A percentile compares a stretch with the other conserved stretches of the same genome.
Evolutionary conservation across 2,888 invertebrate species (phyloP).

Genomic region (Synanthedon formicaeformis): DNA sequence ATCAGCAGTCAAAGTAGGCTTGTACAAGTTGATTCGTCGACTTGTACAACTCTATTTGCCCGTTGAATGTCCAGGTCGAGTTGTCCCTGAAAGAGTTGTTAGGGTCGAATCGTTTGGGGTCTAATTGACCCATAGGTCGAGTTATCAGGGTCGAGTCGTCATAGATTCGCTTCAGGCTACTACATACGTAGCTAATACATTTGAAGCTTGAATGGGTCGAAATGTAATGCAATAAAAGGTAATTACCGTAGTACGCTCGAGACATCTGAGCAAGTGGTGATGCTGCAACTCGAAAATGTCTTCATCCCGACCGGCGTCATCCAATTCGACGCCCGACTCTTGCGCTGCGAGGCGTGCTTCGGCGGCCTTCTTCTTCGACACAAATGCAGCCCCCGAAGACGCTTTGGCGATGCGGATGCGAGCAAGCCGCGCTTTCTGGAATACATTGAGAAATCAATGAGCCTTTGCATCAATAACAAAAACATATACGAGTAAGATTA

Average conservation of each 20-base stretch:
- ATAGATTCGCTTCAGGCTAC: background rate
- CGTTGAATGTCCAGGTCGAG: too few relatives aligned
- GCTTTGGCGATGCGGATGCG: conserved; percentile 99
- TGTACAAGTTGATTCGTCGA: too few relatives aligned
- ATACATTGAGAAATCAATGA: conserved; percentile 15
- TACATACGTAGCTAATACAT: too few relatives aligned
- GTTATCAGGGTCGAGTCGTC: too few relatives aligned
- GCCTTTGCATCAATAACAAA: too few relatives aligned
- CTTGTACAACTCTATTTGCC: too few relatives aligned
- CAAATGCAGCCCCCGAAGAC: conserved; percentile 98
- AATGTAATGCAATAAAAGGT: background rate
- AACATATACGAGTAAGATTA: too few relatives aligned
- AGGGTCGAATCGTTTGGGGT: too few relatives aligned
- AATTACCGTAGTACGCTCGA: conserved; percentile 94
- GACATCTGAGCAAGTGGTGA: conserved; percentile 95
- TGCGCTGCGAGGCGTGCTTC: conserved; percentile 94
- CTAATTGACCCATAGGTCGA: too few relatives aligned
- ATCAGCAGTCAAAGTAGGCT: too few relatives aligned
- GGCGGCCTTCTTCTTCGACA: conserved; percentile 98
- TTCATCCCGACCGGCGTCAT: conserved; percentile 90
- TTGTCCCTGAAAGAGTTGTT: too few relatives aligned
- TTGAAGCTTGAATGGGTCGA: background rate
- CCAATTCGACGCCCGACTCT: conserved; percentile 91
- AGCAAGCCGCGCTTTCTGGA: conserved; percentile 98
- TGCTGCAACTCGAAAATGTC: conserved; percentile 99